Percentiles rank a stretch among this genome's conserved stretches.
Evolutionary conservation across 2,888 invertebrate species (phyloP).

Genomic region (Tinea semifulvella): DNA sequence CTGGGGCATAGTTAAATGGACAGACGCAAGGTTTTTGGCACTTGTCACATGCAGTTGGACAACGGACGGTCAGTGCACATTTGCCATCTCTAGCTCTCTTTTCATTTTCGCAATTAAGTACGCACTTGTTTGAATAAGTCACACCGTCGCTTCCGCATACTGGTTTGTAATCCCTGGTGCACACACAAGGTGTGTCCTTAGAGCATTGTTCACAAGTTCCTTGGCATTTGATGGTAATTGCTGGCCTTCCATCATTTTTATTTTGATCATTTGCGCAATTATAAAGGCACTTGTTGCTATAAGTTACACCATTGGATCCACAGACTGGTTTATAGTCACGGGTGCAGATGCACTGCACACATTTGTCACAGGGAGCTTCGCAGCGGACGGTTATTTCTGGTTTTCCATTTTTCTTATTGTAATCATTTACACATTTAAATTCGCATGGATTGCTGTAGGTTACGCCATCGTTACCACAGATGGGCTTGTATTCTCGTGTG

Average conservation of each 20-base stretch:
- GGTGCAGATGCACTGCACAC: conserved; percentile 23
- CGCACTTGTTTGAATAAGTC: conserved; percentile 74
- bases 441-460: conserved; percentile 66
- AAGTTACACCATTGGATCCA: conserved; percentile 29
- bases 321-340: conserved; percentile 28
- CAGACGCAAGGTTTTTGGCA: conserved; percentile 14
- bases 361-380: not conserved
- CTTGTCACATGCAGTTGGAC: not conserved
- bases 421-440: not conserved
- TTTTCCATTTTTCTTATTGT: not conserved
- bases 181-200: conserved; percentile 32
- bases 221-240: conserved; percentile 4
- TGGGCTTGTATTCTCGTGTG: conserved; percentile 22
- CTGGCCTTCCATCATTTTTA: conserved; percentile 6
- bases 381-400: not conserved
- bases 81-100: not conserved
- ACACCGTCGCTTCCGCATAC: conserved; percentile 79
- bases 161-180: conserved; percentile 35
- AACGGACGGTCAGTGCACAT: not conserved
- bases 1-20: conserved; percentile 16
- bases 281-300: conserved; percentile 26
- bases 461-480: conserved; percentile 74
- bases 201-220: not conserved
- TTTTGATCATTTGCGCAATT: conserved; percentile 20
- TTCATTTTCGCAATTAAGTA: conserved; percentile 57